Conservation (phyloP, 2,113 vertebrate species). For the Cettia cetti region DNA sequence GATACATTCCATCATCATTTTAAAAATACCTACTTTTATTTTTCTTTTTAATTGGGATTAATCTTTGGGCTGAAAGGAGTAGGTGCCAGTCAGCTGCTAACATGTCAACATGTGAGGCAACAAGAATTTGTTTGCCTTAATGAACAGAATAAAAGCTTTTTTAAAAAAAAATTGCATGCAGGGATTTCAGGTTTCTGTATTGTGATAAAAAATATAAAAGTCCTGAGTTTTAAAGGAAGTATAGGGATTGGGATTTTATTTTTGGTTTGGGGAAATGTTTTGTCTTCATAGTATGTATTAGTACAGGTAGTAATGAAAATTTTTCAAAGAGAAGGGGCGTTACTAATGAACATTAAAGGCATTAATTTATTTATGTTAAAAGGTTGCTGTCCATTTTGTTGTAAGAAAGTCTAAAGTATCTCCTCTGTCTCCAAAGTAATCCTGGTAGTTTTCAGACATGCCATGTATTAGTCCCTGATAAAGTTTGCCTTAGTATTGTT, state of each 20-base stretch:
- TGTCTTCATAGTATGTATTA: slow-evolving; percentile 33
- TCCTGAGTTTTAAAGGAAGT: slow-evolving; percentile 31
- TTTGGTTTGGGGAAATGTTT: neutral
- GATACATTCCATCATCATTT: slow-evolving; percentile 64
- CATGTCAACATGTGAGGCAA: neutral
- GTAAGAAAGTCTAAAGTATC: slow-evolving; percentile 4
- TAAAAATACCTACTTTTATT: neutral
- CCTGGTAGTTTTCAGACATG: slow-evolving; percentile 24
- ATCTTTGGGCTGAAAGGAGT: neutral
- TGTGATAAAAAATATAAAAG: slow-evolving; percentile 28
- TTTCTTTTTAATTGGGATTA: neutral
- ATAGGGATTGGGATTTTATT: slow-evolving; percentile 20
- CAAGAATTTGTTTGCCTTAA: neutral
- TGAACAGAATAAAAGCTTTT: neutral
- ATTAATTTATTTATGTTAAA: slow-evolving; percentile 2
- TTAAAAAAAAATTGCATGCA: slow-evolving; percentile 45
- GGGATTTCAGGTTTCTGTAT: slow-evolving; percentile 52
- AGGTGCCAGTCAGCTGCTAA: neutral
- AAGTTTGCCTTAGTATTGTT: slow-evolving; percentile 74
- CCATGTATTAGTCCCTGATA: slow-evolving; percentile 35
- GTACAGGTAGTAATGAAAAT: neutral
- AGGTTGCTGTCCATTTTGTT: slow-evolving; percentile 5
- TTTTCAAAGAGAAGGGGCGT: slow-evolving; percentile 8
- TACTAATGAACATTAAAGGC: slow-evolving; percentile 6
- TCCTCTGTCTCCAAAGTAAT: slow-evolving; percentile 31